These are phyloP conservation scores for Blera fallax DNA, from an alignment of 2,888 invertebrate genomes.

Conservation along the genomic window DNA sequence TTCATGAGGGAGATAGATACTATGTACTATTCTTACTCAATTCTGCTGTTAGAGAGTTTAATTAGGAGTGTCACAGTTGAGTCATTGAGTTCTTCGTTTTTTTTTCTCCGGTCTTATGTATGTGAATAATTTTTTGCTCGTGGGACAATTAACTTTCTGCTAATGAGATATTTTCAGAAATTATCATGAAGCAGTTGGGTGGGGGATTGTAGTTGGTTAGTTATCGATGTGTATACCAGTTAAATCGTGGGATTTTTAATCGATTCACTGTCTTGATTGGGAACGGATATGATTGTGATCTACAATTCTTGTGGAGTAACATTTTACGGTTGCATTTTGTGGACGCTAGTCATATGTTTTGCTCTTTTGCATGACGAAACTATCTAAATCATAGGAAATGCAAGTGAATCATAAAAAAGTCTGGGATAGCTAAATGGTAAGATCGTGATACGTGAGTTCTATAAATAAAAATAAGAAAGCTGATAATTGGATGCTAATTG, in stretches of 20 bases:
- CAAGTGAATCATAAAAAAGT: too few species aligned
- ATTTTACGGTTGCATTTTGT: too few species aligned
- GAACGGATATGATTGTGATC: conserved; percentile 1
- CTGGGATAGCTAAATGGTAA: too few species aligned
- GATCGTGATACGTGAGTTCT: too few species aligned
- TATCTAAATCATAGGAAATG: too few species aligned
- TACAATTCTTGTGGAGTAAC: background rate
- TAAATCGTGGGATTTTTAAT: conserved; percentile 1
- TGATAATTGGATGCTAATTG: too few species aligned
- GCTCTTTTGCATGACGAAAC: too few species aligned
- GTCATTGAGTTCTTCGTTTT: conserved; percentile 21
- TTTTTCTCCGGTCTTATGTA: background rate
- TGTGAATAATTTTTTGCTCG: background rate
- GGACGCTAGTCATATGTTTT: too few species aligned
- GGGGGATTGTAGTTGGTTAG: background rate
- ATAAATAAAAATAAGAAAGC: too few species aligned
- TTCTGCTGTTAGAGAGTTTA: background rate
- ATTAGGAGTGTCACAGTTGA: conserved; percentile 32
- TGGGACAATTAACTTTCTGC: conserved; percentile 37
- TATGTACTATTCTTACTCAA: background rate
- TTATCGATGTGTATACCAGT: background rate
- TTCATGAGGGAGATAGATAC: background rate
- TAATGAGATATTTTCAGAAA: conserved; percentile 20
- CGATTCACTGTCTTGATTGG: background rate
- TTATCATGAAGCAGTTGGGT: background rate